Percentiles rank a stretch among this genome's conserved stretches.
These are phyloP conservation scores for Tolmerus cingulatus DNA, from an alignment of 2,888 invertebrate genomes.

Conservation along the genomic window DNA sequence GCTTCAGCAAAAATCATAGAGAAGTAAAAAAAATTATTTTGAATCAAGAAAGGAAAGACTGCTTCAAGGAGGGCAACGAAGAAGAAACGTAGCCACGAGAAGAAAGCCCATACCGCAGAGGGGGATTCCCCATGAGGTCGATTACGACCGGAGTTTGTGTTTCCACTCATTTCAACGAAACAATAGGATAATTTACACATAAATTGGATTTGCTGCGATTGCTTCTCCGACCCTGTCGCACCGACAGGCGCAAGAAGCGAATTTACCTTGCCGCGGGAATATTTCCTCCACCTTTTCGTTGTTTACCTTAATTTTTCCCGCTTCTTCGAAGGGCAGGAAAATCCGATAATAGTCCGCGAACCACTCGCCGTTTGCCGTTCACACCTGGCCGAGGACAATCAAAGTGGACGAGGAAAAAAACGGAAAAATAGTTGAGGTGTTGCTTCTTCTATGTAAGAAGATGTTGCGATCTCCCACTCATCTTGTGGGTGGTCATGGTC, in stretches of 20 bases:
- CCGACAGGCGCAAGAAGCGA: not conserved
- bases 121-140: not conserved
- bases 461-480: constrained; percentile 67
- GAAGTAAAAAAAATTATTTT: not conserved
- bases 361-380: not conserved
- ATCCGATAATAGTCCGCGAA: not conserved
- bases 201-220: constrained; percentile 1
- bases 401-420: constrained; percentile 47
- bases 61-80: not conserved
- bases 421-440: constrained; percentile 52
- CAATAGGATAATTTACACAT: constrained; percentile 27
- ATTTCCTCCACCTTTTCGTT: not conserved
- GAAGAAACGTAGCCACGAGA: not conserved
- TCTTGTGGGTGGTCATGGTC: constrained; percentile 62
- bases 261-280: not conserved
- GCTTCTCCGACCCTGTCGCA: not conserved
- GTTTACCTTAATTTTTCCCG: not conserved
- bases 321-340: not conserved
- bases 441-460: constrained; percentile 55
- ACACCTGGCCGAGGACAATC: constrained; percentile 7
- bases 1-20: not conserved
- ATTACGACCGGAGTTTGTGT: not conserved
- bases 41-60: not conserved
- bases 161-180: not conserved
- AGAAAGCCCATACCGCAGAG: not conserved